These are phyloP conservation scores for Falco berigora DNA, from an alignment of 2,797 vertebrate genomes.

Conservation along the genomic window DNA sequence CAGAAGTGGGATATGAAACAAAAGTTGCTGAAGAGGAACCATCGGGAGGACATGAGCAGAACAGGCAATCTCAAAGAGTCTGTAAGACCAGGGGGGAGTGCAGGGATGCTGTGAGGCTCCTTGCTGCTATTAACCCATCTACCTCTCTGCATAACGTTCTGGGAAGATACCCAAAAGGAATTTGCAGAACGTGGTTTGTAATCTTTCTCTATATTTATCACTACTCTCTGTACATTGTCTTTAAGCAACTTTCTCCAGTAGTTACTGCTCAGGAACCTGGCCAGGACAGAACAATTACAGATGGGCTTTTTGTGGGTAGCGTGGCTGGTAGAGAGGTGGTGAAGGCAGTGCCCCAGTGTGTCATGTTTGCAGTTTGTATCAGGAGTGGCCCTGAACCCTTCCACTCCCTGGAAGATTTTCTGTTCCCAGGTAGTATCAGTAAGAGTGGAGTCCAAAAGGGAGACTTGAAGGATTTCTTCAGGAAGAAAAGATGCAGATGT, in stretches of 20 bases:
- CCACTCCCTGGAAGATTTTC: not conserved
- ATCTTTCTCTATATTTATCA: not conserved
- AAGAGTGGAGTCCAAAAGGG: not conserved
- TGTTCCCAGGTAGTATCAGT: not conserved
- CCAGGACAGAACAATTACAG: not conserved
- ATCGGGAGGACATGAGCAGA: not conserved
- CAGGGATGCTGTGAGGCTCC: not conserved
- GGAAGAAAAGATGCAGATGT: not conserved
- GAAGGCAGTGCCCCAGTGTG: not conserved
- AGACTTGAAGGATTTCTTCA: not conserved
- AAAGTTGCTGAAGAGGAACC: not conserved
- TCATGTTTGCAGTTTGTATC: not conserved
- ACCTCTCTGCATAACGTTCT: not conserved
- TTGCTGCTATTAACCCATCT: not conserved
- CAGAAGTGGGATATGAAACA: not conserved
- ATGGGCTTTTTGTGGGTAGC: not conserved
- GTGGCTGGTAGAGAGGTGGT: not conserved
- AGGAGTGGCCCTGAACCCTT: not conserved
- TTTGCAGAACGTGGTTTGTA: not conserved
- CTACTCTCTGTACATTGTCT: not conserved
- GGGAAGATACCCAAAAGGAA: not conserved
- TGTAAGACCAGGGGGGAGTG: not conserved
- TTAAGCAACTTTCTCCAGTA: not conserved
- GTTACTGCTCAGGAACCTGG: not conserved
- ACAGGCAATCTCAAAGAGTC: not conserved